A percentile compares a stretch with the other conserved stretches of the same genome.
Evolutionary conservation across 2,113 vertebrate species (phyloP).

Genomic region (Ifrita kowaldi): DNA sequence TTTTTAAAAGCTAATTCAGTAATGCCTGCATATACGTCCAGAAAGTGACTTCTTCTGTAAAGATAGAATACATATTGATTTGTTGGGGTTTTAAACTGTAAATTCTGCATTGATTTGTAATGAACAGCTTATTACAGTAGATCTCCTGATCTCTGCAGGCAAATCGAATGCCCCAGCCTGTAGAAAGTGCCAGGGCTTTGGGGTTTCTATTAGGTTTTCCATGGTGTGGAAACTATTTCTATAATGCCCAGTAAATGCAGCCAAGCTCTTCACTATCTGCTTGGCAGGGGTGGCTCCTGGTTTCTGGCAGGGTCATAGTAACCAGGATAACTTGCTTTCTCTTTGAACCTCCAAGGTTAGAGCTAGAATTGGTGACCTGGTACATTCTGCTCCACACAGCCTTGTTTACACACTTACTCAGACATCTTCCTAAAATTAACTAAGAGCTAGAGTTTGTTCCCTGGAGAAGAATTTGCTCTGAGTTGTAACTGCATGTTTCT

Average conservation of each 20-base stretch:
- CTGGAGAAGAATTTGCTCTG: neutral
- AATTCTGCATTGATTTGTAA: neutral
- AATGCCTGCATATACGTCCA: neutral
- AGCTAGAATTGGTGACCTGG: neutral
- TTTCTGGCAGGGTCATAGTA: neutral
- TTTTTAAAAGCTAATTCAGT: neutral
- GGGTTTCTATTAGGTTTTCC: neutral
- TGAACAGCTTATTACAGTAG: neutral
- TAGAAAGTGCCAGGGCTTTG: neutral
- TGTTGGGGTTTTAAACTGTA: neutral
- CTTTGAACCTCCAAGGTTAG: neutral
- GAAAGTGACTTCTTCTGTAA: neutral
- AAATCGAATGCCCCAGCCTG: accelerated
- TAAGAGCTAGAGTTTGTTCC: neutral
- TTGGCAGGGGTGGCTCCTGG: neutral
- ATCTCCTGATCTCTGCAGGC: neutral
- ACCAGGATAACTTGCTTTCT: neutral
- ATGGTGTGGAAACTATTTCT: neutral
- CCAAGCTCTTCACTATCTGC: neutral
- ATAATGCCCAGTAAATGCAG: neutral
- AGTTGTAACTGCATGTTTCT: neutral
- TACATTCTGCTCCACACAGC: neutral
- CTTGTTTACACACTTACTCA: neutral
- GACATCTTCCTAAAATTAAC: neutral
- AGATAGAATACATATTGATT: neutral